Percentiles rank a stretch among this genome's conserved stretches.
Conservation (phyloP, 2,797 vertebrate species). For the Xerus rutilus region DNA sequence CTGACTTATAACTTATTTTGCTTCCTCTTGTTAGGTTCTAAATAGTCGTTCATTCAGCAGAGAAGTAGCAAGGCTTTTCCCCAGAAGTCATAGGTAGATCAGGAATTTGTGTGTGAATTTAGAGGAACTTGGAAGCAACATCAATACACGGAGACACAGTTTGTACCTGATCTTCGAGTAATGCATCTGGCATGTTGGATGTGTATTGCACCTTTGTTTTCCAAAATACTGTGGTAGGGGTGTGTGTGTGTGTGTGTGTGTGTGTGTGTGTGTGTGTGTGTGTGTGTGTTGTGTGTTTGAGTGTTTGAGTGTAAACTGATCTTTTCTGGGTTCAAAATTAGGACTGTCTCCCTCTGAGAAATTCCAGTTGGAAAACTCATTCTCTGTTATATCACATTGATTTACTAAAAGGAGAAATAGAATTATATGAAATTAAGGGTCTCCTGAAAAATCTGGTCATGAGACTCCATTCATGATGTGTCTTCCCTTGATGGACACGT, state of each 20-base stretch:
- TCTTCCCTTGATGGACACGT: background rate
- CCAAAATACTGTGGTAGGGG: background rate
- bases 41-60: background rate
- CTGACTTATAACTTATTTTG: slow-evolving; percentile 14
- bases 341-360: background rate
- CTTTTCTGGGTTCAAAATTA: background rate
- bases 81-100: background rate
- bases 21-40: background rate
- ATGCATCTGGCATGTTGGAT: background rate
- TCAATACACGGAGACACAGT: background rate
- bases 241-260: too few relatives aligned
- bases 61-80: background rate
- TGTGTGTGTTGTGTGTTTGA: too few relatives aligned
- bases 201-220: accelerated
- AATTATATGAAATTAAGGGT: background rate
- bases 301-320: background rate
- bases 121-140: background rate
- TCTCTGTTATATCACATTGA: background rate
- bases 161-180: background rate
- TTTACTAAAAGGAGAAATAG: background rate
- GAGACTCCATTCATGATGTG: too few relatives aligned
- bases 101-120: background rate
- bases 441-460: background rate
- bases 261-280: too few relatives aligned
- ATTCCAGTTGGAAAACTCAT: background rate